Conservation (phyloP, 2,113 vertebrate species). For the Silurus asotus region DNA sequence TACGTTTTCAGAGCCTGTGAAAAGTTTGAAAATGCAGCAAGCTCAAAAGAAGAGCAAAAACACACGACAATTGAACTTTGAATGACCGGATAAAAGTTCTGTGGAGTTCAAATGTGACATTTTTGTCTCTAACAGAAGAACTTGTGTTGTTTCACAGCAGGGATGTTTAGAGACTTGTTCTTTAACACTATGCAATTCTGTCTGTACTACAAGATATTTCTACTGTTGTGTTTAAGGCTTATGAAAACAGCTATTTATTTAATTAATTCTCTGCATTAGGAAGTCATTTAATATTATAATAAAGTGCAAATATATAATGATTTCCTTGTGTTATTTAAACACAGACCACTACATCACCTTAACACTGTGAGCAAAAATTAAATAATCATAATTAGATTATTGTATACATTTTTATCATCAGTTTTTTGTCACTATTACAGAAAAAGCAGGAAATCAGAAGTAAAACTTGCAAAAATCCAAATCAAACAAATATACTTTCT, state of each 20-base stretch:
- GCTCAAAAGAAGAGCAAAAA: no score
- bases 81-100: no score
- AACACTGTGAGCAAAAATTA: background rate
- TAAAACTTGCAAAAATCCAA: background rate
- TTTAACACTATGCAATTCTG: background rate
- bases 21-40: no score
- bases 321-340: no score
- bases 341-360: background rate
- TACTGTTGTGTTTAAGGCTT: background rate
- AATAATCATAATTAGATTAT: background rate
- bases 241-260: background rate
- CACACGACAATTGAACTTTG: no score
- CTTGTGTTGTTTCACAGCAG: no score
- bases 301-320: background rate
- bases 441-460: background rate
- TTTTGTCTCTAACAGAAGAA: no score
- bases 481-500: background rate
- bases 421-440: background rate
- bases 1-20: background rate
- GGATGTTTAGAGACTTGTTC: background rate
- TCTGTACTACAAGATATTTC: background rate
- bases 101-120: no score
- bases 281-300: background rate
- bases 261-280: background rate
- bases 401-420: background rate